These are phyloP conservation scores for Uloborus plumipes DNA, from an alignment of 2,888 invertebrate species.

Conservation along the genomic window DNA sequence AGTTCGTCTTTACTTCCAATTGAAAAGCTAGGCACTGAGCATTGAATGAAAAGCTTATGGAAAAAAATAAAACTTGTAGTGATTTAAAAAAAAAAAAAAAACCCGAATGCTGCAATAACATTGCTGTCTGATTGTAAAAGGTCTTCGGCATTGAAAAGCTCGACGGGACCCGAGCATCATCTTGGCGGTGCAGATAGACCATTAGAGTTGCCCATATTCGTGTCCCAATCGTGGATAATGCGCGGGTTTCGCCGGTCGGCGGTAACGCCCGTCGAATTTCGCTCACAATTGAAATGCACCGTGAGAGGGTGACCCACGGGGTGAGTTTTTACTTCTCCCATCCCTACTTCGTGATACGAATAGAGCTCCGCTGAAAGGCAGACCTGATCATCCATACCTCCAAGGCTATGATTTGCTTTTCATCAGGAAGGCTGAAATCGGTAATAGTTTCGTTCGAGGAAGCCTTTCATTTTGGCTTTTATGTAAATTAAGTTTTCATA, in stretches of 20 bases:
- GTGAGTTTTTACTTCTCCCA: conserved; percentile 4
- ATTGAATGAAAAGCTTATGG: background rate
- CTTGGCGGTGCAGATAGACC: conserved; percentile 11
- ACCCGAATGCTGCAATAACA: conserved; percentile 10
- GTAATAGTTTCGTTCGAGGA: no score
- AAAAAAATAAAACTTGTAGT: conserved; percentile 13
- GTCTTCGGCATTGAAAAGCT: conserved; percentile 1
- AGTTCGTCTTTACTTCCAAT: no score
- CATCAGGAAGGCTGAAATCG: no score
- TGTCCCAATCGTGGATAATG: conserved; percentile 55
- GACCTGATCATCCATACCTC: background rate
- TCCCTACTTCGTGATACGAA: conserved; percentile 26
- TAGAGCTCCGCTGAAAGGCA: background rate
- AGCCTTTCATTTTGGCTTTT: no score
- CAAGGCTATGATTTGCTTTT: no score
- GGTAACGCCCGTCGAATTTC: conserved; percentile 52
- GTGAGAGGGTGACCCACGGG: conserved; percentile 34
- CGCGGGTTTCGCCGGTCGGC: conserved; percentile 28
- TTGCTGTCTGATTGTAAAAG: conserved; percentile 21
- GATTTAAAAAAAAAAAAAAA: background rate
- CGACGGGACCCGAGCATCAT: background rate
- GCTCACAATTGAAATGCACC: conserved; percentile 51
- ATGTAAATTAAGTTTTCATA: no score
- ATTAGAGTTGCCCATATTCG: conserved; percentile 43
- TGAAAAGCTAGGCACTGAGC: no score